phyloP scores from a whole-genome alignment of 2,113 vertebrate genomes.

The Lophius piscatorius region DNA sequence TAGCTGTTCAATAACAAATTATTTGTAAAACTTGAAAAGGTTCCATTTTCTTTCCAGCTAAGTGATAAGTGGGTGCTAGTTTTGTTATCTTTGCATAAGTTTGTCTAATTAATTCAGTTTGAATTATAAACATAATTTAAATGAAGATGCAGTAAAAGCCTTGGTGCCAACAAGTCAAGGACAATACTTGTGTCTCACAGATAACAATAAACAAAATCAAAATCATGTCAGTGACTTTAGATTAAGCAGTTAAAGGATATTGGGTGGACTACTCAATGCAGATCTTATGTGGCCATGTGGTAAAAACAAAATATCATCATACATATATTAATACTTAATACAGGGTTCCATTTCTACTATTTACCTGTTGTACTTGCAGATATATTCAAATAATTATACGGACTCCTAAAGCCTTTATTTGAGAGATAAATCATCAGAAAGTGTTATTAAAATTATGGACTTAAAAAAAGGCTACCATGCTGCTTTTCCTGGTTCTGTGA shows the following conservation, averaged over 20 bases:
- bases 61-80: too few species aligned
- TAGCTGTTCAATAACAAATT: too few species aligned
- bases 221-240: constrained; percentile 21
- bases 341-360: constrained; percentile 25
- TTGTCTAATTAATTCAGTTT: too few species aligned
- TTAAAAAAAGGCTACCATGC: neutral
- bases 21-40: too few species aligned
- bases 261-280: constrained; percentile 8
- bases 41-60: too few species aligned
- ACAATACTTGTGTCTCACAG: too few species aligned
- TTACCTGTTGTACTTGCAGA: constrained; percentile 42
- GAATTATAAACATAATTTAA: too few species aligned
- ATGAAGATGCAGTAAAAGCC: neutral
- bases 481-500: constrained; percentile 20
- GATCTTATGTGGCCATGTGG: constrained; percentile 29
- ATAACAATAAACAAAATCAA: too few species aligned
- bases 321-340: constrained; percentile 39
- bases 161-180: constrained; percentile 7
- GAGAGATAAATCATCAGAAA: constrained; percentile 1
- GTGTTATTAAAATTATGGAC: neutral
- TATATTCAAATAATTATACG: constrained; percentile 17
- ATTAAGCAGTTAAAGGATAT: constrained; percentile 16
- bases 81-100: too few species aligned
- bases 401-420: constrained; percentile 16
- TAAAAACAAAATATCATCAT: constrained; percentile 47